Conservation (phyloP, 2,888 invertebrate species). For the Dermolepida albohirtum region DNA sequence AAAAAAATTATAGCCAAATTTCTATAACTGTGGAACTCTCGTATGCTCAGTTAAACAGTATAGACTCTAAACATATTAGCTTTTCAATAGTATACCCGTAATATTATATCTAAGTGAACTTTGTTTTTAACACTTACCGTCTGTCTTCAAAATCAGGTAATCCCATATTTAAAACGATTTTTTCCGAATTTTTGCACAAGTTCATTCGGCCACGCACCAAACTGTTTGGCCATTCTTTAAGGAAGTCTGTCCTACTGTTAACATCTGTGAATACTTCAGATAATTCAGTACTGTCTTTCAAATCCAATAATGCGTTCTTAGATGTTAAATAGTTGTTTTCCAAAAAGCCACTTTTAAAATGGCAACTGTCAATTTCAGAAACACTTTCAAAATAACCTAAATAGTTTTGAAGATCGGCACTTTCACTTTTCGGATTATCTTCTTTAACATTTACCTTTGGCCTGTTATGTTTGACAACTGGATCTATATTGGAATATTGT, state of each 20-base stretch:
- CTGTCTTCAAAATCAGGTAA: conserved; percentile 52
- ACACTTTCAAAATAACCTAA: conserved; percentile 52
- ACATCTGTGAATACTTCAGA: conserved; percentile 43
- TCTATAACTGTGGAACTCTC: too few relatives aligned
- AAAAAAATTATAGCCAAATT: too few relatives aligned
- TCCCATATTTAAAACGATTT: conserved; percentile 50
- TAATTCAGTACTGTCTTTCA: conserved; percentile 60
- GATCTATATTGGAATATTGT: conserved; percentile 23
- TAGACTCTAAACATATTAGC: too few relatives aligned
- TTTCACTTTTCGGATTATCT: not conserved
- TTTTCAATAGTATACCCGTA: too few relatives aligned
- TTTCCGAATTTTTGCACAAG: conserved; percentile 10
- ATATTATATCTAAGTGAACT: too few relatives aligned
- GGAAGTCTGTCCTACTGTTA: conserved; percentile 33
- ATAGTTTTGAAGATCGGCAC: conserved; percentile 35
- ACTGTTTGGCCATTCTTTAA: conserved; percentile 38
- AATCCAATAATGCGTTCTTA: conserved; percentile 52
- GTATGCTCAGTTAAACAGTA: too few relatives aligned
- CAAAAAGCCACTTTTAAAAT: conserved; percentile 45
- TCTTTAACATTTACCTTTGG: not conserved
- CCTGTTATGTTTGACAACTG: not conserved
- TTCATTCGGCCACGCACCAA: conserved; percentile 37
- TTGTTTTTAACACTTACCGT: conserved; percentile 53
- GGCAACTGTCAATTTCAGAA: conserved; percentile 51
- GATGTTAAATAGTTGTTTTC: conserved; percentile 49